These are phyloP conservation scores for Drosophila sp. DNA, from an alignment of 1,140 invertebrate genomes.

Conservation along the genomic window DNA sequence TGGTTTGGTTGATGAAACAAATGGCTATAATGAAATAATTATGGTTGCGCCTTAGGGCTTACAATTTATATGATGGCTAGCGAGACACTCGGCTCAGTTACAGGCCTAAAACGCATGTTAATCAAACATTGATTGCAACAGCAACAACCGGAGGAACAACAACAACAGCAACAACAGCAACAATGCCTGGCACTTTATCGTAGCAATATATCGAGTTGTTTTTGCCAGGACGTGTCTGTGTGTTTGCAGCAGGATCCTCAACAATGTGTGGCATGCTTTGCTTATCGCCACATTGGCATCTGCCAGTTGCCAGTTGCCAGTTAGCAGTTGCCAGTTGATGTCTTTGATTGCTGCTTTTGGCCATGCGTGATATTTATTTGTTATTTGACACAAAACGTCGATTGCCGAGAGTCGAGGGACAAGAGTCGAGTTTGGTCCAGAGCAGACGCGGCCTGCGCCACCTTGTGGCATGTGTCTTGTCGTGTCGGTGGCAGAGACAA, in stretches of 20 bases:
- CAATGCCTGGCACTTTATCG: constrained; percentile 70
- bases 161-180: constrained; percentile 26
- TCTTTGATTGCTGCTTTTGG: constrained; percentile 81
- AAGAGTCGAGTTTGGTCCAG: background rate
- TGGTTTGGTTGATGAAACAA: constrained; percentile 73
- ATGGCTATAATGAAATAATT: constrained; percentile 84
- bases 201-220: constrained; percentile 52
- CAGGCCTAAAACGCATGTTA: constrained; percentile 69
- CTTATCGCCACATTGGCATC: constrained; percentile 71
- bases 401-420: constrained; percentile 56
- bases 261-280: constrained; percentile 56
- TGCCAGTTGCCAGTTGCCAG: constrained; percentile 34
- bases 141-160: constrained; percentile 14
- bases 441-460: constrained; percentile 19
- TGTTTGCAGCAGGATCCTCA: constrained; percentile 37
- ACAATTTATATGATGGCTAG: constrained; percentile 51
- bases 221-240: constrained; percentile 36
- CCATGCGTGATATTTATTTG: constrained; percentile 83
- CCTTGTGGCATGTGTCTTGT: constrained; percentile 76
- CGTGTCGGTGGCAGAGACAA: constrained; percentile 46
- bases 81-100: constrained; percentile 45
- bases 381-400: constrained; percentile 79
- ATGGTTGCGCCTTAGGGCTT: constrained; percentile 69
- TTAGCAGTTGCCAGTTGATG: constrained; percentile 66
- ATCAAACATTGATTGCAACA: constrained; percentile 71